Base-by-base conservation (phyloP, 2,113 vertebrate genomes). In the Sphaerodactylus townsendi region DNA sequence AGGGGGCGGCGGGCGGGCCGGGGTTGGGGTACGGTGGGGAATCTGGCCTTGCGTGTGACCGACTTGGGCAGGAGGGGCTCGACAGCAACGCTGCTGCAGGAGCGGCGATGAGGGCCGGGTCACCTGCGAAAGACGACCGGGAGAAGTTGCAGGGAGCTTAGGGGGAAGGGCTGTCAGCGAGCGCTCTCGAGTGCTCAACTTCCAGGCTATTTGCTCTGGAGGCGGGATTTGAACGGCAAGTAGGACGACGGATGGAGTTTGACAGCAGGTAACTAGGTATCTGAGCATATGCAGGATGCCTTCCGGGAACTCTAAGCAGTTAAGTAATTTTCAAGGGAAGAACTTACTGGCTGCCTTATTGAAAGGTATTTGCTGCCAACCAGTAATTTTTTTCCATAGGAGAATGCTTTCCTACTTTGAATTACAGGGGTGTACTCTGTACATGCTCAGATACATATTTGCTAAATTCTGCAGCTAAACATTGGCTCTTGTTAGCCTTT, bases 121-220 rank as follows among this genome's bases (percentile, higher is more conserved):
- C 44, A 68, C 68, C 75, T 85, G 48, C n/a, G 30, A 46, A 21
- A n/a, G 44, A 19, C 23, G 9, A 53, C 25, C 28, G 8, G 78
- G 66, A 86, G 70, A 35, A 79, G 33, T 41, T 2, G n/a, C 79
- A 23, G 75, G 73, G 86, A 74, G 88, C 87, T 84, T 13, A 5
- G n/a, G 59, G 14, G n/a, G 44, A 90, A 87, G 89, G 37, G 70
- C 10, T 21, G 81, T 2, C 37, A 10, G 66, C 92, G 41, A 13
- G 13, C 23, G 11, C 65, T 6, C 44, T 69, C n/a, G 46, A n/a
- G 6, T 19, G 50, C 69, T 59, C 21, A 72, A 82, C 69, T 82
- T 46, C 41, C 15, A 21, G 41, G 72, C 72, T 44, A 39, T 4
- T 30, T 56, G 53, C 21, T 14, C 53, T 4, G 19, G 53, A 23